A percentile compares a stretch with the other conserved stretches of the same genome.
phyloP scores from a whole-genome alignment of 2,113 vertebrate species.

The Pseudopodoces humilis region DNA sequence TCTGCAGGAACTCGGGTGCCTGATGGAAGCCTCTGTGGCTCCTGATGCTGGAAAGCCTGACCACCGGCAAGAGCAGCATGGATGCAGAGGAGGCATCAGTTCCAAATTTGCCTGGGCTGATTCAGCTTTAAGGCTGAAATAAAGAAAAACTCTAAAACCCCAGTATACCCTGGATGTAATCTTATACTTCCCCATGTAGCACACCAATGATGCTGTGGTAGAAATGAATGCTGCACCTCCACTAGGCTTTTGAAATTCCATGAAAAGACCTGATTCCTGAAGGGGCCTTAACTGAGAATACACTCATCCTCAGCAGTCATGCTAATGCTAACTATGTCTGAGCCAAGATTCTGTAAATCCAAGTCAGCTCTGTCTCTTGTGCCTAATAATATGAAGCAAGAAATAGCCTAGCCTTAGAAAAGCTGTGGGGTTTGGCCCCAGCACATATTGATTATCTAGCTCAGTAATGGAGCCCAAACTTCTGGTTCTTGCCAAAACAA shows the following conservation, averaged over 20 bases:
- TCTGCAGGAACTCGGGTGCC: rapidly evolving
- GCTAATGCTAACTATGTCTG: background rate
- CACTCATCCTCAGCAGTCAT: background rate
- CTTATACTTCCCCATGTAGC: rapidly evolving
- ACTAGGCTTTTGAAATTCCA: background rate
- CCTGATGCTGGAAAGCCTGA: background rate
- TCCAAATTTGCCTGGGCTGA: background rate
- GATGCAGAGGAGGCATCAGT: background rate
- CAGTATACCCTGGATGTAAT: background rate
- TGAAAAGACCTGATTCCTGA: background rate
- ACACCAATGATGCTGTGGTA: background rate
- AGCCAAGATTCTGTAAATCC: slow-evolving; percentile 25
- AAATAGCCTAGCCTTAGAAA: slow-evolving; percentile 40
- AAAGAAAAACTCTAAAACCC: background rate
- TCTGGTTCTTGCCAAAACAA: slow-evolving; percentile 7
- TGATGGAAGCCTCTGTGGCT: rapidly evolving
- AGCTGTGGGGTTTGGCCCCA: slow-evolving; percentile 20
- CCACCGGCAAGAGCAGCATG: rapidly evolving
- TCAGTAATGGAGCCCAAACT: slow-evolving; percentile 30
- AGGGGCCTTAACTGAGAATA: background rate
- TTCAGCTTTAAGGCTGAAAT: background rate
- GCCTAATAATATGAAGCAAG: slow-evolving; percentile 43
- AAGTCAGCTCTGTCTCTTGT: slow-evolving; percentile 37
- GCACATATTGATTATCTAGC: background rate
- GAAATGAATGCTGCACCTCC: background rate